A percentile compares a stretch with the other conserved stretches of the same genome.
Conservation (phyloP, 2,797 vertebrate genomes). For the Myoxocephalus aenaeus region DNA sequence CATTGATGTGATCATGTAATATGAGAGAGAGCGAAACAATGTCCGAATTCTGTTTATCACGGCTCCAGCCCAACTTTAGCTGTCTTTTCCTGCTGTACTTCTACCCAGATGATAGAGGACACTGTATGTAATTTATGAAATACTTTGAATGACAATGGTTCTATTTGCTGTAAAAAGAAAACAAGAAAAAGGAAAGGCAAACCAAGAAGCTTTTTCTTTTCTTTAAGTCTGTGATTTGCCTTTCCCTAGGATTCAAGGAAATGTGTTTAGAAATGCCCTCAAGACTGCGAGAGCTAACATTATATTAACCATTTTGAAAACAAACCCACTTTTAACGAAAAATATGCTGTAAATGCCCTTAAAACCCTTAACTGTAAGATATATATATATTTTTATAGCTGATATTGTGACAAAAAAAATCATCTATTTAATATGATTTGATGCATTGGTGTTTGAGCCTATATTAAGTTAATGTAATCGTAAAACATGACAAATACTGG, state of each 20-base stretch:
- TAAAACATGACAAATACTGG: conserved; percentile 42
- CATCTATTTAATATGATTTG: conserved; percentile 77
- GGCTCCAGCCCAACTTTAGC: conserved; percentile 61
- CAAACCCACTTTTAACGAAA: conserved; percentile 71
- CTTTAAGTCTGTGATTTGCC: conserved; percentile 67
- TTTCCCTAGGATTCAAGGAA: conserved; percentile 57
- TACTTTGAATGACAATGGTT: conserved; percentile 80
- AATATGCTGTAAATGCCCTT: conserved; percentile 75
- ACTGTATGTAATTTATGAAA: conserved; percentile 82
- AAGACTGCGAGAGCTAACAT: conserved; percentile 57
- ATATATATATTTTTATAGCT: conserved; percentile 89
- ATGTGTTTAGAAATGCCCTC: conserved; percentile 61
- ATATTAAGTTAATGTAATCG: conserved; percentile 45
- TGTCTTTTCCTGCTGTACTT: conserved; percentile 82
- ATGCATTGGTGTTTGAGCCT: conserved; percentile 66
- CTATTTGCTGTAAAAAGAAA: conserved; percentile 73
- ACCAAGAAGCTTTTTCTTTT: conserved; percentile 52
- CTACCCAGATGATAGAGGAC: conserved; percentile 80
- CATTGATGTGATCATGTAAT: conserved; percentile 20
- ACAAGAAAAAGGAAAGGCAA: conserved; percentile 62
- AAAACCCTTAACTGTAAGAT: conserved; percentile 82
- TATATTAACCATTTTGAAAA: conserved; percentile 71
- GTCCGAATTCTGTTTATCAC: conserved; percentile 53
- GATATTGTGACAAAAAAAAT: conserved; percentile 78
- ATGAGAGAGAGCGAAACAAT: conserved; percentile 48